Base-by-base conservation (phyloP, 2,888 invertebrate genomes). In the Pocota personata region DNA sequence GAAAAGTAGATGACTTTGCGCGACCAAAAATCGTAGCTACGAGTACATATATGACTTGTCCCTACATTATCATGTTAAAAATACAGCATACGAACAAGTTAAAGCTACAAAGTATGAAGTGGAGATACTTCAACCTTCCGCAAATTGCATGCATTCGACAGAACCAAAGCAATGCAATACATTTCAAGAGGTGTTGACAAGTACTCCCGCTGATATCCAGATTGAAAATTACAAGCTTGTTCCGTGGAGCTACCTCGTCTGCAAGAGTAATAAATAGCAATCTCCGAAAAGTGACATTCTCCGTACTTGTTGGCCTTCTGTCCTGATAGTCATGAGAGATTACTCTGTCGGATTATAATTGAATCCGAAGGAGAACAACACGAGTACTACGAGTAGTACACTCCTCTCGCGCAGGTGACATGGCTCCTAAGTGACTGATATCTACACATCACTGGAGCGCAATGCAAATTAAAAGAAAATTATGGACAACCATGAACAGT, bases 381-480 rank as follows among this genome's bases (percentile, higher is more conserved):
- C 43, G 14, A 71, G 21, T 43, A 48, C 37, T 4, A n/a, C n/a
- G n/a, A n/a, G n/a, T 12, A 8, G 14, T 24, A 19, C 40, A 57
- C 71, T 57, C 14, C 32, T 21, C 35, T 50, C 14, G 48, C 16
- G 35, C 73, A 64, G 62, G 62, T 64, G 73, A 75, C 73, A 64
- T 21, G 10, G 37, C 62, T 71, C 27, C 72, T 30, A 30, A 66
- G 27, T 75, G 75, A 75, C 64, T 75, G 75, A 75, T 75, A 64
- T 75, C 75, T 50, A 40, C 12, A 76, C 64, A 76, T 76, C 66
- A 57, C 64, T 19, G 10, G 16, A 43, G 46, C n/a, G n/a, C 55
- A 14, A 66, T 57, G 75, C 66, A 66, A 76, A 76, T 76, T 75
- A 75, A 75, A 75, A 19, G 55, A 66, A 76, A 76, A 66, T 66